These are phyloP conservation scores for Manis pentadactyla DNA, from an alignment of 2,797 vertebrate genomes.

Conservation along the genomic window DNA sequence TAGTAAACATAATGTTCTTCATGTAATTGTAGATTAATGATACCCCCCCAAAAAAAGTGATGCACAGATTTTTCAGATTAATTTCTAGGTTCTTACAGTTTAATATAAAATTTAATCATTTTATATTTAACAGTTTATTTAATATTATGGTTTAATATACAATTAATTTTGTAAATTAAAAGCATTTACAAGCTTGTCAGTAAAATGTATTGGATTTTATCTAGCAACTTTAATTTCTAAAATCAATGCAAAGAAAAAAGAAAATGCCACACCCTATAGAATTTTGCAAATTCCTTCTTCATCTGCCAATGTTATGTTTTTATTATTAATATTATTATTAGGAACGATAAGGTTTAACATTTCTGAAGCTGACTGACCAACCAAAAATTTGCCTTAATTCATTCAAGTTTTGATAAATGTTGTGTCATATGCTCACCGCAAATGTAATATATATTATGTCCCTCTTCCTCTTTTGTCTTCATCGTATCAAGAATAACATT, in stretches of 20 bases:
- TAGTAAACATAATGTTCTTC: no score
- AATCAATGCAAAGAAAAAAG: constrained; percentile 12
- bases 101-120: background rate
- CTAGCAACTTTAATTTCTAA: constrained; percentile 13
- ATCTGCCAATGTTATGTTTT: constrained; percentile 36
- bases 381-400: constrained; percentile 50
- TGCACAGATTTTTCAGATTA: background rate
- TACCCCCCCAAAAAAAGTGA: background rate
- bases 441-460: background rate
- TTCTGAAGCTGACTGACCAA: constrained; percentile 57
- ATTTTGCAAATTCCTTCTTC: constrained; percentile 20
- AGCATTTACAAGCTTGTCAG: background rate
- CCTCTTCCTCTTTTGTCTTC: background rate
- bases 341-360: constrained; percentile 55
- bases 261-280: background rate
- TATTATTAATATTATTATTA: background rate
- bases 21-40: no score
- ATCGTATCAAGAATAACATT: background rate
- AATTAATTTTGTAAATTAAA: constrained; percentile 1
- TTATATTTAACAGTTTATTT: no score
- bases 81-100: background rate
- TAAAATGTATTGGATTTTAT: background rate
- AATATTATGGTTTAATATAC: background rate
- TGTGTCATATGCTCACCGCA: constrained; percentile 53
- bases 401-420: constrained; percentile 62